Percentiles rank a stretch among this genome's conserved stretches.
Evolutionary conservation across 2,888 invertebrate genomes (phyloP).

Genomic region (Drosophila algonquin): DNA sequence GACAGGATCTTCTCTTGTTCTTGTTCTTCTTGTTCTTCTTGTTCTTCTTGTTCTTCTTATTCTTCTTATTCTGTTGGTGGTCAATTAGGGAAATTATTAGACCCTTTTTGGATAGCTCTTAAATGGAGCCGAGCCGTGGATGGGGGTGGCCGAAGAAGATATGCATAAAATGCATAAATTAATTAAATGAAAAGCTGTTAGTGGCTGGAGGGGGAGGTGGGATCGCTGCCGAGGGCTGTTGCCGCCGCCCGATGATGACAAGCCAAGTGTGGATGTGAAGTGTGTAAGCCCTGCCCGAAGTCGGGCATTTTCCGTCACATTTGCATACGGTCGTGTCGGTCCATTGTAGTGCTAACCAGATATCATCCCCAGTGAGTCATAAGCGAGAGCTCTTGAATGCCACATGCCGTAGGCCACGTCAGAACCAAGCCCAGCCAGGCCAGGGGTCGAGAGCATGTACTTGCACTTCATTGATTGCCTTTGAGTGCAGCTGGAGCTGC

Average conservation of each 20-base stretch:
- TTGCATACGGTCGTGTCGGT: slow-evolving; percentile 37
- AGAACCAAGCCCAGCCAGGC: slow-evolving; percentile 17
- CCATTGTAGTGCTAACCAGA: slow-evolving; percentile 55
- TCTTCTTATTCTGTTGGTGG: not conserved
- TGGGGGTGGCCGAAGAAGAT: not conserved
- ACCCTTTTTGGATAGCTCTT: not conserved
- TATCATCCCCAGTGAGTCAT: slow-evolving; percentile 52
- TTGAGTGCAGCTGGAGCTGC: slow-evolving; percentile 56
- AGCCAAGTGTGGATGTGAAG: not conserved
- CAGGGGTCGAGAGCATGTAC: slow-evolving; percentile 35
- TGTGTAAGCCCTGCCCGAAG: slow-evolving; percentile 31
- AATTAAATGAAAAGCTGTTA: slow-evolving; percentile 56
- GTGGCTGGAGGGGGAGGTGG: slow-evolving; percentile 1
- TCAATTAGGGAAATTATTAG: slow-evolving; percentile 17
- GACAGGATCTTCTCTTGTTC: not conserved
- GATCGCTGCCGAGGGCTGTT: no score
- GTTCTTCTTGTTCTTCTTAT: not conserved
- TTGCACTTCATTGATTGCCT: slow-evolving; percentile 73
- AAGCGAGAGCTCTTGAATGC: slow-evolving; percentile 19
- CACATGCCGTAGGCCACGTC: slow-evolving; percentile 37
- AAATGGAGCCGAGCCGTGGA: not conserved
- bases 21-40: not conserved
- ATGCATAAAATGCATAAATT: slow-evolving; percentile 45
- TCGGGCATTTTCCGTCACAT: slow-evolving; percentile 48
- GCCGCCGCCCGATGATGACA: not conserved